Conservation (phyloP, 2,797 vertebrate species). For the Sebastiscus tertius region DNA sequence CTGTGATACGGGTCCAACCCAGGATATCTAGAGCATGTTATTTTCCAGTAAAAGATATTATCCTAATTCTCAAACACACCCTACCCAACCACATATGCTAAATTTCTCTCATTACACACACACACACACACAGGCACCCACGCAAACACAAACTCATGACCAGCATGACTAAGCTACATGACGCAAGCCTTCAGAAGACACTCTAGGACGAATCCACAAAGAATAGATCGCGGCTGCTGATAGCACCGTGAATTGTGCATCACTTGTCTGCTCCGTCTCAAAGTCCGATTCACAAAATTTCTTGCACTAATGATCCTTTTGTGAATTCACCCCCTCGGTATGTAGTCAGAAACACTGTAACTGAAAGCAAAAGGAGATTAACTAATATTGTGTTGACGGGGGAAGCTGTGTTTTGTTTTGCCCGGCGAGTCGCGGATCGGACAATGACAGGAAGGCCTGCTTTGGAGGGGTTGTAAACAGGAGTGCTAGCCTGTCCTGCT, state of each 20-base stretch:
- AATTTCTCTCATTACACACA: constrained; percentile 10
- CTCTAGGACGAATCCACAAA: background rate
- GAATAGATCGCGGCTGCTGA: background rate
- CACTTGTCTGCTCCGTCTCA: background rate
- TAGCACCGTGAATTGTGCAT: background rate
- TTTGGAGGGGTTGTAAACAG: constrained; percentile 64
- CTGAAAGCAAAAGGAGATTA: constrained; percentile 29
- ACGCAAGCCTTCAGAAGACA: constrained; percentile 36
- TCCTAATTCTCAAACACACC: background rate
- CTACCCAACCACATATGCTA: background rate
- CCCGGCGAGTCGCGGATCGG: constrained; percentile 21
- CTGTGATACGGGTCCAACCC: background rate
- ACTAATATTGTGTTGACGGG: constrained; percentile 16
- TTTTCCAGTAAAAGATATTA: background rate
- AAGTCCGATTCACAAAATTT: background rate
- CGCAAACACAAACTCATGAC: constrained; percentile 50
- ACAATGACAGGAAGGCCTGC: constrained; percentile 81
- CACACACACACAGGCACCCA: constrained; percentile 26
- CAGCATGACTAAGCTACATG: constrained; percentile 58
- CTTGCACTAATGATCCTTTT: background rate
- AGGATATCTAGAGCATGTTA: background rate
- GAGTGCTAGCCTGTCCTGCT: constrained; percentile 43
- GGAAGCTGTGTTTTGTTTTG: constrained; percentile 44
- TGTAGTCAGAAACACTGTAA: constrained; percentile 7
- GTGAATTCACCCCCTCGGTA: background rate